These are phyloP conservation scores for Caenorhabditis latens DNA, from an alignment of 1,140 invertebrate species.

Conservation along the genomic window DNA sequence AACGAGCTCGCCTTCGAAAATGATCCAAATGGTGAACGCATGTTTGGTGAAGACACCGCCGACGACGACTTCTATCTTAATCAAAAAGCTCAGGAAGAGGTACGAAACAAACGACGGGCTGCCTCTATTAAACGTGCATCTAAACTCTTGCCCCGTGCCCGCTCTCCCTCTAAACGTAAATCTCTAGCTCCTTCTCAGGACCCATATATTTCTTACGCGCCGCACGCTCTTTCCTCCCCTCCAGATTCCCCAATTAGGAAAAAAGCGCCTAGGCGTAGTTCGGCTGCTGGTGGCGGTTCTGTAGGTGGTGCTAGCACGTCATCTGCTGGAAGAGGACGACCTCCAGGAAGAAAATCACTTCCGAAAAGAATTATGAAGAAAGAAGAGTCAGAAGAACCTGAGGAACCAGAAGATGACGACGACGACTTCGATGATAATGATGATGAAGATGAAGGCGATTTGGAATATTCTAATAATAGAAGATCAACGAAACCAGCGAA, in stretches of 20 bases:
- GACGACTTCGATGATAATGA: neutral
- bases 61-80: conserved; percentile 9
- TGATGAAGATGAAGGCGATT: neutral
- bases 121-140: neutral
- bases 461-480: neutral
- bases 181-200: conserved; percentile 23
- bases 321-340: neutral
- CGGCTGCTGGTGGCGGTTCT: neutral
- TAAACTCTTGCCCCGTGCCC: neutral
- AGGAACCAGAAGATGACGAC: neutral
- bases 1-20: conserved; percentile 52
- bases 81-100: neutral
- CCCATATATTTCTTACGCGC: conserved; percentile 32
- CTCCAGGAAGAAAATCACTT: neutral
- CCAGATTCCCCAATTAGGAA: conserved; percentile 8
- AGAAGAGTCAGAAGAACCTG: neutral
- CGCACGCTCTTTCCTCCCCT: conserved; percentile 17
- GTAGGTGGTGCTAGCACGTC: neutral
- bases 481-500: neutral
- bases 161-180: conserved; percentile 20
- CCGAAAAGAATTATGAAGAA: neutral
- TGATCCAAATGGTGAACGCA: neutral
- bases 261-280: neutral
- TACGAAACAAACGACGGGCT: neutral
- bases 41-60: neutral